These are phyloP conservation scores for Neodiprion pinetum DNA, from an alignment of 1,140 invertebrate species.

Conservation along the genomic window DNA sequence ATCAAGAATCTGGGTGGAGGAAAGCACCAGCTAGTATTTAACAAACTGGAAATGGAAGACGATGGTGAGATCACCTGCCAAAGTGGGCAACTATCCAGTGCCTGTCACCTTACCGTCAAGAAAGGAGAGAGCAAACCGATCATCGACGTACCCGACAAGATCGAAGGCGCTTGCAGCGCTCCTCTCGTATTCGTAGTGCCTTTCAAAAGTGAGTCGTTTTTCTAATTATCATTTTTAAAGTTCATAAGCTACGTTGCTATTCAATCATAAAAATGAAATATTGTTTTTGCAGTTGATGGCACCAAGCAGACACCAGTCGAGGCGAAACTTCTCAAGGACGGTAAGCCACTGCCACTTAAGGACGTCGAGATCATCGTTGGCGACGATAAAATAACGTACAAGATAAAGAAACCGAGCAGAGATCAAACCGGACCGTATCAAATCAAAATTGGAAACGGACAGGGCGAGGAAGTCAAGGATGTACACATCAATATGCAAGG, in stretches of 20 bases:
- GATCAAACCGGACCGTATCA: conserved; percentile 84
- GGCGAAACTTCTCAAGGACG: conserved; percentile 88
- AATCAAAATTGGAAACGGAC: conserved; percentile 84
- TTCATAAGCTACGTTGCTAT: conserved; percentile 13
- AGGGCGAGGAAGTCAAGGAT: conserved; percentile 86
- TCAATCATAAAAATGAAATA: conserved; percentile 6
- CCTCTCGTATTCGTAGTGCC: conserved; percentile 88
- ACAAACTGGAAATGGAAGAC: conserved; percentile 80
- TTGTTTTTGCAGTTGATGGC: conserved; percentile 74
- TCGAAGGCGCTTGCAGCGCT: conserved; percentile 80
- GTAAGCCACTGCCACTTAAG: conserved; percentile 83
- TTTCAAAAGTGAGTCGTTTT: conserved; percentile 77
- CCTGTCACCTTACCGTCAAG: conserved; percentile 82
- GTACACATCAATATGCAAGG: conserved; percentile 87
- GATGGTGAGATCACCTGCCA: conserved; percentile 86
- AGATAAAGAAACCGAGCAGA: conserved; percentile 87
- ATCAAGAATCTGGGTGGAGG: conserved; percentile 91
- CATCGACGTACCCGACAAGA: conserved; percentile 80
- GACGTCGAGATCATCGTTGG: conserved; percentile 88
- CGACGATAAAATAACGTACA: conserved; percentile 90
- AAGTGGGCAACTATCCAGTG: conserved; percentile 80
- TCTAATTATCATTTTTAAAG: neutral
- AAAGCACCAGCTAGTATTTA: conserved; percentile 90
- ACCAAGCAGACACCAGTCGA: conserved; percentile 86
- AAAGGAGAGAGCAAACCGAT: conserved; percentile 85